Conservation (phyloP, 2,113 vertebrate species). For the Phoxinus phoxinus region DNA sequence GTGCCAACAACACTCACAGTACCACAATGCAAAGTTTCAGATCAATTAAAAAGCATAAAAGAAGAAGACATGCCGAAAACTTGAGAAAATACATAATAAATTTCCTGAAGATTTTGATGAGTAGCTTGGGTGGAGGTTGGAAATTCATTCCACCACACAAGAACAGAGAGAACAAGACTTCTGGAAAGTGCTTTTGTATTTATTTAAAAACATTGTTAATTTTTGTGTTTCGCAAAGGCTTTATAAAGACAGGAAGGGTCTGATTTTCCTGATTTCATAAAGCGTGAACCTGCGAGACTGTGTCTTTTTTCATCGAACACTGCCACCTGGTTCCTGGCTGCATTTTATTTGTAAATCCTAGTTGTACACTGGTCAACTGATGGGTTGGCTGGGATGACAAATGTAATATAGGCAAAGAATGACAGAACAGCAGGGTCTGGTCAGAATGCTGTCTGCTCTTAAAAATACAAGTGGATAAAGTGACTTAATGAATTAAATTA, state of each 20-base stretch:
- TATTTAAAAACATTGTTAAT: too few relatives aligned
- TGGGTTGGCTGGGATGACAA: background rate
- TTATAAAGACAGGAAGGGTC: background rate
- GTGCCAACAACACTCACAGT: too few relatives aligned
- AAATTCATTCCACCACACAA: too few relatives aligned
- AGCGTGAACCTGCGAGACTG: background rate
- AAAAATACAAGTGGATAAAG: conserved; percentile 4
- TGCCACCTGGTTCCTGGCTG: background rate
- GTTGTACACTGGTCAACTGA: background rate
- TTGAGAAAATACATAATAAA: too few relatives aligned
- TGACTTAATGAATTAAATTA: background rate
- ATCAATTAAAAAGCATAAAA: too few relatives aligned
- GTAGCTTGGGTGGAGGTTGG: too few relatives aligned
- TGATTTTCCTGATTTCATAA: background rate
- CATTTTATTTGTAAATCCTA: background rate
- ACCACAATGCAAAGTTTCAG: too few relatives aligned
- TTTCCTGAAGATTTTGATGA: too few relatives aligned
- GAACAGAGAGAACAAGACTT: too few relatives aligned
- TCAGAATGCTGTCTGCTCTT: background rate
- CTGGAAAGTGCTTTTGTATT: too few relatives aligned
- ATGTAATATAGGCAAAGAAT: background rate
- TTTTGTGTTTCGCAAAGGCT: too few relatives aligned
- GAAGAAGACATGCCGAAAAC: too few relatives aligned
- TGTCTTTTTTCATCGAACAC: background rate
- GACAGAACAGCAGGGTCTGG: background rate